A percentile compares a stretch with the other conserved stretches of the same genome.
Conservation (phyloP, 2,797 vertebrate species). For the Monodelphis domestica region DNA sequence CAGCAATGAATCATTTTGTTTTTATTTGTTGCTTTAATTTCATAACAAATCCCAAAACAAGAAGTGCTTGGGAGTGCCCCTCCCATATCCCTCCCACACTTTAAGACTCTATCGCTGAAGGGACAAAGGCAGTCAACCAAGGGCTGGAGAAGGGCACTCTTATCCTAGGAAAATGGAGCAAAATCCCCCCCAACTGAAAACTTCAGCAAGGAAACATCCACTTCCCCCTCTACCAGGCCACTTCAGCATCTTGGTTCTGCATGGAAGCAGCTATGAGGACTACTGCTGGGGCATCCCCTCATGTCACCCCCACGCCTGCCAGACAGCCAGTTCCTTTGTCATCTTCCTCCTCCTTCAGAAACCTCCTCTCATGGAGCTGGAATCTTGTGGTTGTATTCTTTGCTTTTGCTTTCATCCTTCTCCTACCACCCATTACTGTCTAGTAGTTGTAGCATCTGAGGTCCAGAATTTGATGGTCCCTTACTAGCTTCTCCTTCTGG, state of each 20-base stretch:
- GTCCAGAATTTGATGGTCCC: neutral
- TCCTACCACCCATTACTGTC: constrained; percentile 68
- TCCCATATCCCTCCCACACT: neutral
- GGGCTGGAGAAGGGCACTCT: constrained; percentile 5
- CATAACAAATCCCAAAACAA: constrained; percentile 47
- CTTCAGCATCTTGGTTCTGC: too few relatives aligned
- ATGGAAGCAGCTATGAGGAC: too few relatives aligned
- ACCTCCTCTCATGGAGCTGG: constrained; percentile 83
- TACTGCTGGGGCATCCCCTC: too few relatives aligned
- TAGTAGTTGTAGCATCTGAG: constrained; percentile 68
- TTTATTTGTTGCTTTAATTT: constrained; percentile 50
- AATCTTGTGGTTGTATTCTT: constrained; percentile 27
- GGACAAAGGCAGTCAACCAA: neutral
- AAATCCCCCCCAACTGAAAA: neutral
- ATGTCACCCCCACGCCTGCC: too few relatives aligned
- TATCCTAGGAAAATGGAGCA: neutral
- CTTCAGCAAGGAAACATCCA: too few relatives aligned
- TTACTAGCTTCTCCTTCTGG: constrained; percentile 31
- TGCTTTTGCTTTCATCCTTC: neutral
- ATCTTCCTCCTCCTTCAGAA: constrained; percentile 76
- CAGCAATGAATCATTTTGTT: too few relatives aligned
- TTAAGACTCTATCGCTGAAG: constrained; percentile 5
- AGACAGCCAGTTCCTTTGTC: constrained; percentile 69
- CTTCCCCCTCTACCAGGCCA: too few relatives aligned
- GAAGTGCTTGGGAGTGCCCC: neutral